phyloP scores from a whole-genome alignment of 2,797 vertebrate species.

The Anomalospiza imberbis region DNA sequence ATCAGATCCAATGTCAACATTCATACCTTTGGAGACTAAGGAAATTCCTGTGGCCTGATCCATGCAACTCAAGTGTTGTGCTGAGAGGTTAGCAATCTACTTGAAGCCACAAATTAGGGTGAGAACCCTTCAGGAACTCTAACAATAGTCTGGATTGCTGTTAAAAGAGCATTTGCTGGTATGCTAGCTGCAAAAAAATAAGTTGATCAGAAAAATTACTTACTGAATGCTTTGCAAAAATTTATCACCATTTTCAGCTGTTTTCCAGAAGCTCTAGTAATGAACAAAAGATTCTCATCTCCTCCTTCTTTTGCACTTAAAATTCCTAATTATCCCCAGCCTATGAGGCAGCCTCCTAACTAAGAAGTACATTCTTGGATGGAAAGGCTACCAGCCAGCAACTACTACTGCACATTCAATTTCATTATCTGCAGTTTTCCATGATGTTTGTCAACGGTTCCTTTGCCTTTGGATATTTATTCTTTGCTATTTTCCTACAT shows the following conservation, averaged over 20 bases:
- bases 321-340: slow-evolving; percentile 15
- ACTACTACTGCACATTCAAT: background rate
- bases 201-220: background rate
- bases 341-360: background rate
- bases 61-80: background rate
- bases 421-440: background rate
- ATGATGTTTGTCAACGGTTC: background rate
- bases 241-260: background rate
- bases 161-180: background rate
- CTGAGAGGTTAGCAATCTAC: background rate
- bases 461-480: slow-evolving; percentile 8
- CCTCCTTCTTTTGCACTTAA: background rate
- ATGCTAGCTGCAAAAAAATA: background rate
- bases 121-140: background rate
- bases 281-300: background rate
- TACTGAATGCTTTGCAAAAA: background rate
- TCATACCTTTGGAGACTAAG: slow-evolving; percentile 7
- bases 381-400: background rate
- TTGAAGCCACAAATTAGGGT: background rate
- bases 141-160: background rate
- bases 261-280: background rate
- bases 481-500: background rate
- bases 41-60: slow-evolving; percentile 9
- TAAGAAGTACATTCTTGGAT: background rate
- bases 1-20: slow-evolving; percentile 18